Base-by-base conservation (phyloP, 2,797 vertebrate species). In the Nyctalus aviator region DNA sequence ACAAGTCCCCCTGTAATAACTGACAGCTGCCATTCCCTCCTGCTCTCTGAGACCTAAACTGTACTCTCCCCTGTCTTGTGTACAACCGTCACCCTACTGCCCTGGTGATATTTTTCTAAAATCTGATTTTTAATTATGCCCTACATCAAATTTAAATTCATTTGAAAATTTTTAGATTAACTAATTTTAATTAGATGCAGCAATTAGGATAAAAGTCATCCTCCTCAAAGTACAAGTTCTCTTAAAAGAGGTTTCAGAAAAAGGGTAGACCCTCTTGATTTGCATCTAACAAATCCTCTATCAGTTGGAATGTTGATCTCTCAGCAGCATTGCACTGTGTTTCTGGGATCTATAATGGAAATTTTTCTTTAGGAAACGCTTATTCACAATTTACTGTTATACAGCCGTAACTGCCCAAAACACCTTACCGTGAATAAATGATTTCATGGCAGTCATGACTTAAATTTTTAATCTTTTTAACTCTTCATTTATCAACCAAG, bases 181-280 rank as follows among this genome's bases (percentile, higher is more conserved):
- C 93, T 95, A 93, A 96, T 97, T 97, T 96, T 96, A 96, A 96
- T 96, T 95, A 95, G 95, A 83, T 83, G 92, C 94, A 96, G 92
- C 91, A 97, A 96, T 97, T 96, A 95, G 96, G 92, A 90, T 95
- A 92, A 96, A 96, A 97, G 97, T 96, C 96, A 95, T 96, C 94
- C 46, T 97, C 30, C 55, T 86, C 78, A 81, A 77, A 66, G 75
- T 77, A 69, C n/a, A 25, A 11, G 93, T 97, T 88, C 77, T 93
- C 82, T 77, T 96, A 85, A 75, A 91, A 62, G 82, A 93, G 79
- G 71, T 17, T 82, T 82, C 75, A 18, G 89, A 76, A 78, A 78
- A 6, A 32, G 94, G 72, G 71, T 59, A 55, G 85, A 69, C 27
- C 94, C 10, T 91, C 96, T 94, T 76, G 69, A 78, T 88, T 94